Evolutionary conservation across 2,797 vertebrate genomes (phyloP).

Genomic region (Halcyon smyrnensis): DNA sequence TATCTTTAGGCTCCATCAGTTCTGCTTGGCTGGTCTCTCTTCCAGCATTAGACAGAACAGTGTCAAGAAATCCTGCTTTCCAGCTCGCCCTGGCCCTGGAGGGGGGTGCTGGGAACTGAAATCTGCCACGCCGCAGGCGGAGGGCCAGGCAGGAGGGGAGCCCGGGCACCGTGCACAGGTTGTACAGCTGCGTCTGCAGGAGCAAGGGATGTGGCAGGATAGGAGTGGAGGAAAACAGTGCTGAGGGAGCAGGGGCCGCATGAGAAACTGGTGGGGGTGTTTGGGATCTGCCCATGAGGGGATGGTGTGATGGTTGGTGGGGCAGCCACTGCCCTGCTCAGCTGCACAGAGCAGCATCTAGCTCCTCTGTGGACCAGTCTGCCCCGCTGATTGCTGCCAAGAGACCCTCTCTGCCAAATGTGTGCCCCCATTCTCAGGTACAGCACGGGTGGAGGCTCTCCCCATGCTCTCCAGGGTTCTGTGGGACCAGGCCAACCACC

Average conservation of each 20-base stretch:
- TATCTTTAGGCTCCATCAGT: slow-evolving; percentile 3
- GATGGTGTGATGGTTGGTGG: accelerated
- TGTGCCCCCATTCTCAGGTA: not conserved
- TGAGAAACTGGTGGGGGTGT: accelerated
- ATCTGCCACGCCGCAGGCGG: accelerated
- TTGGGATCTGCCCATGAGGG: not conserved
- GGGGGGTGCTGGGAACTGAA: not conserved
- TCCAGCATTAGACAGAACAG: not conserved
- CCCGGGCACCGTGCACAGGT: accelerated
- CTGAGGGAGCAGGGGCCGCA: accelerated
- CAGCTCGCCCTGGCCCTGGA: not conserved
- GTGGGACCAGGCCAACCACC: not conserved
- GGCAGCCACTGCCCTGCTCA: accelerated
- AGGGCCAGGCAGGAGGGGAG: not conserved
- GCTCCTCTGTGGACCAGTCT: not conserved
- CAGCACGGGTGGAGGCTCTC: not conserved
- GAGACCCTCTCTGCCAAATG: not conserved
- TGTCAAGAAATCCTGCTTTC: slow-evolving; percentile 1
- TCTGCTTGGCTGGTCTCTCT: not conserved
- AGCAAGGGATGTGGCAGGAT: accelerated
- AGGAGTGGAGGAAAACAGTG: not conserved
- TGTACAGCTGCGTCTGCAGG: accelerated
- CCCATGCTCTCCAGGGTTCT: not conserved
- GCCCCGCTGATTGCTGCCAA: not conserved
- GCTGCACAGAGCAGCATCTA: not conserved